A percentile compares a stretch with the other conserved stretches of the same genome.
phyloP scores from a whole-genome alignment of 2,888 invertebrate genomes.

The Sminthurinus aureus region DNA sequence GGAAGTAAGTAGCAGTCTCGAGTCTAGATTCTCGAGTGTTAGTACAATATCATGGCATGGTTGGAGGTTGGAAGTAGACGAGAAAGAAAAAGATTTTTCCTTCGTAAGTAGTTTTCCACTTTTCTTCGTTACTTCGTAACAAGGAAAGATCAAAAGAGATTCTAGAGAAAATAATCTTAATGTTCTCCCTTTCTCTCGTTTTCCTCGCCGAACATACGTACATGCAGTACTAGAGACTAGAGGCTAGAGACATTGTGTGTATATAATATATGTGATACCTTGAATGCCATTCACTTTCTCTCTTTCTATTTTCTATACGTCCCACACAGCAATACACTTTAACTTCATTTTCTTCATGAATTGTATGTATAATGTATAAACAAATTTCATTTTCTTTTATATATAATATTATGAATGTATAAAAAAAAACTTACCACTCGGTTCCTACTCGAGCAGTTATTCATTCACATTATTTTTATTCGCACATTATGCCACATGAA shows the following conservation, averaged over 20 bases:
- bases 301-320: not conserved
- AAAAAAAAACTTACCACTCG: too few relatives aligned
- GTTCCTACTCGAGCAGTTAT: not conserved
- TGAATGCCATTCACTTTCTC: not conserved
- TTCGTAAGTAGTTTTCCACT: not conserved
- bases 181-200: constrained; percentile 5
- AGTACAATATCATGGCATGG: too few relatives aligned
- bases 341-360: too few relatives aligned
- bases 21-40: too few relatives aligned
- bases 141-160: constrained; percentile 24
- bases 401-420: too few relatives aligned
- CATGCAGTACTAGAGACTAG: not conserved
- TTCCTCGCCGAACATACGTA: not conserved
- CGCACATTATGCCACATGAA: not conserved
- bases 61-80: not conserved
- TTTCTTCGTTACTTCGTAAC: constrained; percentile 1
- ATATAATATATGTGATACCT: not conserved
- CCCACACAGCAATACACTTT: too few relatives aligned
- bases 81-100: not conserved
- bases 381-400: too few relatives aligned
- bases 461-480: constrained; percentile 7
- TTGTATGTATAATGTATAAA: too few relatives aligned
- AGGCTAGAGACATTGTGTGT: not conserved
- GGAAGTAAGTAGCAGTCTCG: too few relatives aligned
- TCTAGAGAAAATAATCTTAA: constrained; percentile 28